These are phyloP conservation scores for Squalus acanthias DNA, from an alignment of 2,797 vertebrate genomes.

Conservation along the genomic window DNA sequence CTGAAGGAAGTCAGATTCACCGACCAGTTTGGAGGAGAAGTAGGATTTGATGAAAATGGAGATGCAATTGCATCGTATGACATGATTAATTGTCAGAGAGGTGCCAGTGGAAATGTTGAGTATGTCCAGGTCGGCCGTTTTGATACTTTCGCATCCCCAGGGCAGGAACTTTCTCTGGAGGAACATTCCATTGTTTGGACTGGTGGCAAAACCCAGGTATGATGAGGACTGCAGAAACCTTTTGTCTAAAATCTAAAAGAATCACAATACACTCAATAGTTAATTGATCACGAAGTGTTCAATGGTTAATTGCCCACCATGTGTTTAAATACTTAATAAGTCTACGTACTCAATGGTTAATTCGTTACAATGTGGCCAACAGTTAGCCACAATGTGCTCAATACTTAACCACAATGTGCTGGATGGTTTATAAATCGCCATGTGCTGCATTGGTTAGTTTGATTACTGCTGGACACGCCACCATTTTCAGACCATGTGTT, in stretches of 20 bases:
- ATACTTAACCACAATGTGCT: not conserved
- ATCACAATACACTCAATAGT: not conserved
- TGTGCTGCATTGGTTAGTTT: not conserved
- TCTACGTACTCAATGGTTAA: not conserved
- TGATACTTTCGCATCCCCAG: not conserved
- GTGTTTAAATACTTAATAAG: too few species aligned
- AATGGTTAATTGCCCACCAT: too few species aligned
- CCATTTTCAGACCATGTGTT: not conserved
- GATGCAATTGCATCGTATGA: conserved; percentile 27
- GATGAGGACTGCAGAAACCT: not conserved
- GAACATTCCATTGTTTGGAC: conserved; percentile 11
- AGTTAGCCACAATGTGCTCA: not conserved
- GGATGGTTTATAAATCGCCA: not conserved
- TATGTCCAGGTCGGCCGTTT: not conserved
- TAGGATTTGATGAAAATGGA: conserved; percentile 34
- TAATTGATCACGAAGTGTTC: too few species aligned
- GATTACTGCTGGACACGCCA: not conserved
- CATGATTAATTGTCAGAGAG: conserved; percentile 31
- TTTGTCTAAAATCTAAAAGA: not conserved
- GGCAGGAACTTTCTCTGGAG: not conserved
- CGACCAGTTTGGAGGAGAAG: conserved; percentile 22
- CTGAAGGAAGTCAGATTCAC: conserved; percentile 23
- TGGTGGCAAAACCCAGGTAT: conserved; percentile 10
- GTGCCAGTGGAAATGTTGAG: not conserved
- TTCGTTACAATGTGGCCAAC: not conserved